Conservation (phyloP, 2,888 invertebrate genomes). For the Mactromeris polynyma region DNA sequence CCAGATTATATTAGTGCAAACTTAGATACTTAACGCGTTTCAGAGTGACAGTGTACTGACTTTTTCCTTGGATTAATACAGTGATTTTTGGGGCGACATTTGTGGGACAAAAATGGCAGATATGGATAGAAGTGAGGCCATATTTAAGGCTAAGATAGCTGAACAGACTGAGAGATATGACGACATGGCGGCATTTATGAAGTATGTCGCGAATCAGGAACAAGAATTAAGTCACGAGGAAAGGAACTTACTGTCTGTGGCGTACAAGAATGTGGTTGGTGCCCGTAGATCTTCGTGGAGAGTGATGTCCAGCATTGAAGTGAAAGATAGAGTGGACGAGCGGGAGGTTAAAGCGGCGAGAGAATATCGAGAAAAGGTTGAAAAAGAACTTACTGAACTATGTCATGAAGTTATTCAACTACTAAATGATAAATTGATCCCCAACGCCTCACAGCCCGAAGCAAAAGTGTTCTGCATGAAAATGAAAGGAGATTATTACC, state of each 20-base stretch:
- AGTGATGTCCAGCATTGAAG: slow-evolving; percentile 88
- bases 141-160: slow-evolving; percentile 96
- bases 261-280: slow-evolving; percentile 99
- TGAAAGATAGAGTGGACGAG: slow-evolving; percentile 35
- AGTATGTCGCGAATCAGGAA: slow-evolving; percentile 90
- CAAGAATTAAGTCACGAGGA: slow-evolving; percentile 97
- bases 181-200: slow-evolving; percentile 99
- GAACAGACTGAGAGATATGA: slow-evolving; percentile 99
- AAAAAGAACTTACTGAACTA: slow-evolving; percentile 99
- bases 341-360: slow-evolving; percentile 88
- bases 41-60: not conserved
- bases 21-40: not conserved
- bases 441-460: slow-evolving; percentile 91
- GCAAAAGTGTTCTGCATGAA: slow-evolving; percentile 99
- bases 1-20: slow-evolving; percentile 43
- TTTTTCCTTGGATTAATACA: not conserved
- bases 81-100: not conserved
- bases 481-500: slow-evolving; percentile 99
- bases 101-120: slow-evolving; percentile 40
- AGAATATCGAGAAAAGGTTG: slow-evolving; percentile 99
- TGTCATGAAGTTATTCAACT: slow-evolving; percentile 99
- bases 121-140: not conserved
- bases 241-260: slow-evolving; percentile 98
- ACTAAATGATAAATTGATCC: slow-evolving; percentile 99
- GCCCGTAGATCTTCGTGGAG: slow-evolving; percentile 99